Evolutionary conservation across 2,797 vertebrate genomes (phyloP).

Genomic region (Botia kubotai): DNA sequence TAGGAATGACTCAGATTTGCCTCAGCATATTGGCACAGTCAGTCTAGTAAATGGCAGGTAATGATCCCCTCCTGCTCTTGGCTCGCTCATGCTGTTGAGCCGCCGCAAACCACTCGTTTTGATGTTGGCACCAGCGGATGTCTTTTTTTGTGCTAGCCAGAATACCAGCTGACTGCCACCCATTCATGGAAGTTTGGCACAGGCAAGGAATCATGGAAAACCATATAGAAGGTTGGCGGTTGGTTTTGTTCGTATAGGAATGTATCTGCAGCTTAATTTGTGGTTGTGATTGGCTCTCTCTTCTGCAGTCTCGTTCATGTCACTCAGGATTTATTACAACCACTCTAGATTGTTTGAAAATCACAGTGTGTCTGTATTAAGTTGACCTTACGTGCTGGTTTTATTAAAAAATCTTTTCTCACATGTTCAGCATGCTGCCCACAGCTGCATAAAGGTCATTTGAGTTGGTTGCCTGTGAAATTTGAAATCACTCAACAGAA

Average conservation of each 20-base stretch:
- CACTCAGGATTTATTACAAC: constrained; percentile 12
- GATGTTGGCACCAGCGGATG: constrained; percentile 33
- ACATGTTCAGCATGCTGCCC: background rate
- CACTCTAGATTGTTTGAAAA: constrained; percentile 20
- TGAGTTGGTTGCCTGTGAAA: constrained; percentile 6
- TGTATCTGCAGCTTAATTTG: background rate
- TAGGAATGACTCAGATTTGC: constrained; percentile 26
- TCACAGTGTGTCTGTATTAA: constrained; percentile 10
- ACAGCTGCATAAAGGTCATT: constrained; percentile 30
- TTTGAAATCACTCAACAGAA: constrained; percentile 17
- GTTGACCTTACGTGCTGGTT: constrained; percentile 9
- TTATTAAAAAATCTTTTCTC: constrained; percentile 10
- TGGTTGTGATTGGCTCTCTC: background rate
- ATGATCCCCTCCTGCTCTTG: constrained; percentile 31
- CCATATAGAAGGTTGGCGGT: background rate
- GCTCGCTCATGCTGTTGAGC: constrained; percentile 13
- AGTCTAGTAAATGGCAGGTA: constrained; percentile 45
- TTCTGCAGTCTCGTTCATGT: background rate
- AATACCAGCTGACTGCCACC: constrained; percentile 27
- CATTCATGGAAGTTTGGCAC: constrained; percentile 33
- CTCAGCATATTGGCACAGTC: constrained; percentile 12
- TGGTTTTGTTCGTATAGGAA: background rate
- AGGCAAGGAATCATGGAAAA: constrained; percentile 22
- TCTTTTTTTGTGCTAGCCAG: constrained; percentile 27
- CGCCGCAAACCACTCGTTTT: constrained; percentile 23